Evolutionary conservation across 2,797 vertebrate genomes (phyloP).

Genomic region (Melanotaenia parkinsoni): DNA sequence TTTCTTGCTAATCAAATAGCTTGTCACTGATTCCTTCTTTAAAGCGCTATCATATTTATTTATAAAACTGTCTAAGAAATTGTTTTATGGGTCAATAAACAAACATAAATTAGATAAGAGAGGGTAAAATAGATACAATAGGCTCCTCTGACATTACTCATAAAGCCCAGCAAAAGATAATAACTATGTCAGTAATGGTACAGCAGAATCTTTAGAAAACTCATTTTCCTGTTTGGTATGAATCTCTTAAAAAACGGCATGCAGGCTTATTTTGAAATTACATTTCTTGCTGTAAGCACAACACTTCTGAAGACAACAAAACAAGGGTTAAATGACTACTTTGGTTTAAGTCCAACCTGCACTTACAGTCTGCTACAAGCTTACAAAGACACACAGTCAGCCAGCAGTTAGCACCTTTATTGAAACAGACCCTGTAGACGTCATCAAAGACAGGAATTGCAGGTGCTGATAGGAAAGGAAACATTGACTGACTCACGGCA

Average conservation of each 20-base stretch:
- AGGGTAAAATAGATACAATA: neutral
- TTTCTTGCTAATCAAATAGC: neutral
- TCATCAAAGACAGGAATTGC: conserved; percentile 65
- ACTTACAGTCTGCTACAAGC: neutral
- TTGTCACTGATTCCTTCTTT: too few species aligned
- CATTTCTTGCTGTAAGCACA: neutral
- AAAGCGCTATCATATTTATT: conserved; percentile 1
- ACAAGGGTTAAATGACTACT: neutral
- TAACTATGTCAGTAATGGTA: neutral
- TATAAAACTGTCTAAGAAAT: conserved; percentile 30
- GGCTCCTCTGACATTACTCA: conserved; percentile 3
- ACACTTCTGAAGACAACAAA: neutral
- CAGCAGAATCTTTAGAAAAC: neutral
- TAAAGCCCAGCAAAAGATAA: conserved; percentile 24
- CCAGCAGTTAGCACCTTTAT: conserved; percentile 42
- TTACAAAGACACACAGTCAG: conserved; percentile 1
- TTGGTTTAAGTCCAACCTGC: too few species aligned
- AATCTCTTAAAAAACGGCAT: neutral
- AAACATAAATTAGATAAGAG: neutral
- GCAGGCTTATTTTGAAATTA: too few species aligned
- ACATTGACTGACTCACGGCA: conserved; percentile 53
- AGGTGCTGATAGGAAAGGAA: conserved; percentile 70
- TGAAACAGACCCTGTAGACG: conserved; percentile 39
- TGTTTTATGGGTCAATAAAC: conserved; percentile 21
- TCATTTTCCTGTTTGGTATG: neutral